These are phyloP conservation scores for Petrolisthes cinctipes DNA, from an alignment of 2,888 invertebrate species.

Conservation along the genomic window DNA sequence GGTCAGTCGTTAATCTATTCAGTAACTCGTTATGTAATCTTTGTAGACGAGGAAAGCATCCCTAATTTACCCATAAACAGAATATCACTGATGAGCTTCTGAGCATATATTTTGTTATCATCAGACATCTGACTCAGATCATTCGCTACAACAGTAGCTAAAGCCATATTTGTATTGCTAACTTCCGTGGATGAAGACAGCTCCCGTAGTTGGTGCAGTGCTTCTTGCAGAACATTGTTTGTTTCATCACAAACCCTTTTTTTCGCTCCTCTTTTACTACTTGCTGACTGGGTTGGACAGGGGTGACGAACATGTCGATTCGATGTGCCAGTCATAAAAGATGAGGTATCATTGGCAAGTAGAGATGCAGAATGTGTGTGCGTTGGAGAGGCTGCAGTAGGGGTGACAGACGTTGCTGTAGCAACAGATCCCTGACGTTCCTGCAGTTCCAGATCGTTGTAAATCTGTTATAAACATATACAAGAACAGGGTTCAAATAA, in stretches of 20 bases:
- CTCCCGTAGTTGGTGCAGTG: constrained; percentile 23
- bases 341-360: background rate
- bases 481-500: constrained; percentile 2
- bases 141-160: constrained; percentile 20
- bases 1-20: too few relatives aligned
- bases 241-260: constrained; percentile 12
- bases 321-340: background rate
- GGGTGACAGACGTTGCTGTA: constrained; percentile 30
- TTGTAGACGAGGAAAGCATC: constrained; percentile 21
- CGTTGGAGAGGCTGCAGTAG: constrained; percentile 7
- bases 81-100: constrained; percentile 4
- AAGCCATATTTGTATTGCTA: background rate
- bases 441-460: constrained; percentile 38
- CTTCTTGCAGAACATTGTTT: constrained; percentile 27
- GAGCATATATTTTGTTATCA: constrained; percentile 23
- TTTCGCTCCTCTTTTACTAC: background rate
- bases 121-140: constrained; percentile 9
- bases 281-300: background rate
- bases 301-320: background rate
- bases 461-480: constrained; percentile 28
- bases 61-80: constrained; percentile 34
- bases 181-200: constrained; percentile 2
- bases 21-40: background rate
- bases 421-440: constrained; percentile 23
- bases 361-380: too few relatives aligned